Conservation (phyloP, 2,888 invertebrate genomes). For the Campopleginae sp. region DNA sequence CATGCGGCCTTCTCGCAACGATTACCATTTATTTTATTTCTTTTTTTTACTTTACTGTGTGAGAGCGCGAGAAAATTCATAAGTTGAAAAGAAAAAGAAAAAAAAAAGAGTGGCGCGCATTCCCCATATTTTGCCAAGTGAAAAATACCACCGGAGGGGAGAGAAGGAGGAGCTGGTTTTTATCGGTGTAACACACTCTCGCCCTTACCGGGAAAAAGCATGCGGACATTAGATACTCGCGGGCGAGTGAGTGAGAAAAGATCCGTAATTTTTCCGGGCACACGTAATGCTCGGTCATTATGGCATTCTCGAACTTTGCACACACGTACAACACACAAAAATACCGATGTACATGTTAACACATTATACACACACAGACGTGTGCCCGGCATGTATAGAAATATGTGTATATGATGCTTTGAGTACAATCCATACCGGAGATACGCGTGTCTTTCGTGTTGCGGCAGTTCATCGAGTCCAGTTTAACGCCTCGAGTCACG, state of each 20-base stretch:
- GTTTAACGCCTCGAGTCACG: constrained; percentile 69
- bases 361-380: background rate
- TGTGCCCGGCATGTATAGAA: background rate
- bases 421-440: constrained; percentile 38
- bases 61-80: background rate
- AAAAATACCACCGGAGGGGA: constrained; percentile 25
- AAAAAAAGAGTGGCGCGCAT: constrained; percentile 12
- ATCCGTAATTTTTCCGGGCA: constrained; percentile 66
- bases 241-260: constrained; percentile 46
- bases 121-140: constrained; percentile 20
- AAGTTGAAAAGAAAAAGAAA: constrained; percentile 4
- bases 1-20: background rate
- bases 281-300: constrained; percentile 67
- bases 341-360: background rate
- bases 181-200: constrained; percentile 50
- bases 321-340: constrained; percentile 3
- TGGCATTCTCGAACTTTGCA: constrained; percentile 56
- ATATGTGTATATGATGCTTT: constrained; percentile 12
- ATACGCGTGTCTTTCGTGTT: constrained; percentile 44
- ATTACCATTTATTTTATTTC: background rate
- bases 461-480: constrained; percentile 65
- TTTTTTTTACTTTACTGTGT: background rate
- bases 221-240: constrained; percentile 44
- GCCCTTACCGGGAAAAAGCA: constrained; percentile 60
- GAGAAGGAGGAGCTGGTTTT: constrained; percentile 2